A percentile compares a stretch with the other conserved stretches of the same genome.
These are phyloP conservation scores for Ecliptopera silaceata DNA, from an alignment of 2,888 invertebrate genomes.

Conservation along the genomic window DNA sequence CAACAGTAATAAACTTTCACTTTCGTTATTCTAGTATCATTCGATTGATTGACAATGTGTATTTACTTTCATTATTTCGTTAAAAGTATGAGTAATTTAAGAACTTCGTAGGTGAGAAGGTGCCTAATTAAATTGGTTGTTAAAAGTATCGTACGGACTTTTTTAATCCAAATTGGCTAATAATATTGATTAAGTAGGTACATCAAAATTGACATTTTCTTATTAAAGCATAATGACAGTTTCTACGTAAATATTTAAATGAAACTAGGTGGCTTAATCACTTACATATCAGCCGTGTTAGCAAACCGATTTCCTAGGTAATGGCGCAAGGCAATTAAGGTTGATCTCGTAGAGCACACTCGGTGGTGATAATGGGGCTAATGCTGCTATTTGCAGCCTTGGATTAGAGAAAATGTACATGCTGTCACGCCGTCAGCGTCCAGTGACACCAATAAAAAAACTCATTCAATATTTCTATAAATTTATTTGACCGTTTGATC, in stretches of 20 bases:
- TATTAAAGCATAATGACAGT: conserved; percentile 30
- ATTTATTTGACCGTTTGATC: too few species aligned
- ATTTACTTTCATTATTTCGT: conserved; percentile 24
- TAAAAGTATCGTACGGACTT: too few species aligned
- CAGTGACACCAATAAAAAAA: conserved; percentile 2
- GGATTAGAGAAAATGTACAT: conserved; percentile 7
- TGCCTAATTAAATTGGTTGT: too few species aligned
- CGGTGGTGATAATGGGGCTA: conserved; percentile 53
- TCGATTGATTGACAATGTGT: conserved; percentile 21
- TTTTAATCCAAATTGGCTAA: too few species aligned
- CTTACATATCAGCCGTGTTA: conserved; percentile 27
- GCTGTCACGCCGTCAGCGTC: background rate
- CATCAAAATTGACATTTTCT: conserved; percentile 8
- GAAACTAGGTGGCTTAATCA: conserved; percentile 27
- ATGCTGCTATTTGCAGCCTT: conserved; percentile 34
- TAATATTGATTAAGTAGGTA: too few species aligned
- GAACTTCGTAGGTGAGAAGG: background rate
- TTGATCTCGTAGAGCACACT: conserved; percentile 39
- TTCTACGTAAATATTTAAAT: conserved; percentile 29
- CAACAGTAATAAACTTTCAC: conserved; percentile 65
- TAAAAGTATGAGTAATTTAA: background rate
- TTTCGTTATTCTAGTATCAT: conserved; percentile 54
- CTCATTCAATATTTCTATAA: background rate
- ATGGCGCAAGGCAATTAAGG: conserved; percentile 48
- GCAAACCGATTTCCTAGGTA: conserved; percentile 33